A percentile compares a stretch with the other conserved stretches of the same genome.
These are phyloP conservation scores for Yponomeuta sedellus DNA, from an alignment of 2,888 invertebrate species.

Conservation along the genomic window DNA sequence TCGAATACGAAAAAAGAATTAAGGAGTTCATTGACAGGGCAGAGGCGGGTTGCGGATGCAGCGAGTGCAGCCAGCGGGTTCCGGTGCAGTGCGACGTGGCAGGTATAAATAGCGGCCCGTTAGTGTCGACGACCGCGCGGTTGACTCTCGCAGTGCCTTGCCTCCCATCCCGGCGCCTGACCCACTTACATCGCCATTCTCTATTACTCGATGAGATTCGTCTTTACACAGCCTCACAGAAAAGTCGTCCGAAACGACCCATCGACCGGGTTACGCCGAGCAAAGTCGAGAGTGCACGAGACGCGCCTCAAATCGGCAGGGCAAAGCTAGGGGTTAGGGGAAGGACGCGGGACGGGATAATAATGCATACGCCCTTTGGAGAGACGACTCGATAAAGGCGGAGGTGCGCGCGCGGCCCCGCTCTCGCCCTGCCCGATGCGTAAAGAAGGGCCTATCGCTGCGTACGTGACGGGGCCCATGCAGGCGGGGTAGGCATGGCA, in stretches of 20 bases:
- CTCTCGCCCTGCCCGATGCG: conserved; percentile 24
- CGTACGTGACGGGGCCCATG: conserved; percentile 59
- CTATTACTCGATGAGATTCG: not conserved
- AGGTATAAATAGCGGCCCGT: conserved; percentile 76
- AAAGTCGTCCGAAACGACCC: conserved; percentile 12
- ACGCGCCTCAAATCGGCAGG: not conserved
- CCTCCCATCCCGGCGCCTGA: conserved; percentile 20
- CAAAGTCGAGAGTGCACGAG: not conserved
- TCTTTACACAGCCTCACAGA: not conserved
- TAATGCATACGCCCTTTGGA: conserved; percentile 64
- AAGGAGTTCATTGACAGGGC: conserved; percentile 69
- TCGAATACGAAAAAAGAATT: conserved; percentile 21
- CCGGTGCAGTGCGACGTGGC: conserved; percentile 68
- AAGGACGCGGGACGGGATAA: conserved; percentile 41
- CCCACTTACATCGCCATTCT: conserved; percentile 33
- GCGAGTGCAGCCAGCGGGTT: conserved; percentile 70
- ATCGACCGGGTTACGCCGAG: conserved; percentile 11
- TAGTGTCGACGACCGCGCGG: conserved; percentile 71
- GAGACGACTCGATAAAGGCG: conserved; percentile 49
- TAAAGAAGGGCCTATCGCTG: conserved; percentile 45
- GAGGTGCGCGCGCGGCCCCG: conserved; percentile 57
- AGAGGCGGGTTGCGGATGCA: conserved; percentile 62
- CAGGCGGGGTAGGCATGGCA: conserved; percentile 36
- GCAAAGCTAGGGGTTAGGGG: conserved; percentile 32
- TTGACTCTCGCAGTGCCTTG: conserved; percentile 8